These are phyloP conservation scores for Nesidiocoris tenuis DNA, from an alignment of 2,888 invertebrate species.

Conservation along the genomic window DNA sequence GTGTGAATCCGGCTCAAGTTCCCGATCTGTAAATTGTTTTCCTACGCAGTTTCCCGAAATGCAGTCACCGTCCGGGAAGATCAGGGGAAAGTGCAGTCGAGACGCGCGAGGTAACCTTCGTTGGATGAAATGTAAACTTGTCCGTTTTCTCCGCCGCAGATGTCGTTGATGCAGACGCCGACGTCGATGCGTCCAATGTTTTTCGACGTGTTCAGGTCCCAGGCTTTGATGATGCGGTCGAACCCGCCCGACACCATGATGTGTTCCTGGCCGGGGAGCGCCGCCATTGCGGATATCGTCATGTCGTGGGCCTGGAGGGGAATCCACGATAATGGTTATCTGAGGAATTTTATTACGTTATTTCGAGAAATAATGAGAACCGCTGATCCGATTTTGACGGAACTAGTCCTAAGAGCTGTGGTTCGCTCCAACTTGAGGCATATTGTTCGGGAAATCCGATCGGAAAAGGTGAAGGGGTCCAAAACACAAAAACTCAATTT, in stretches of 20 bases:
- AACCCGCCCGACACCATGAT: conserved; percentile 57
- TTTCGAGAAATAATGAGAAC: background rate
- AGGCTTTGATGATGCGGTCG: conserved; percentile 57
- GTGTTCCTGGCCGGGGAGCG: conserved; percentile 52
- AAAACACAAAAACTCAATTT: no score
- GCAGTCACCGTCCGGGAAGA: no score
- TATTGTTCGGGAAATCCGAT: no score
- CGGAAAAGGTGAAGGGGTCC: no score
- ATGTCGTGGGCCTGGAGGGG: conserved; percentile 57
- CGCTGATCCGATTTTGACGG: no score
- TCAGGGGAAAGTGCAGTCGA: conserved; percentile 51
- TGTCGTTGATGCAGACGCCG: conserved; percentile 56
- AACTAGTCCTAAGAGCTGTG: no score
- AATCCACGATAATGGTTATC: background rate
- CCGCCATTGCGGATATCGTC: conserved; percentile 57
- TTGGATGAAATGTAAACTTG: conserved; percentile 61
- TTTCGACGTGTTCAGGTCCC: conserved; percentile 54
- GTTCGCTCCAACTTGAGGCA: no score
- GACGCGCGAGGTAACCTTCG: conserved; percentile 59
- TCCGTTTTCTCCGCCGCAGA: conserved; percentile 55
- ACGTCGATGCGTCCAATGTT: conserved; percentile 52
- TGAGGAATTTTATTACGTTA: background rate
- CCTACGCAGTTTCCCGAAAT: no score
- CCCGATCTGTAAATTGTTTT: no score
- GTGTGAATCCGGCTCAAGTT: no score